A percentile compares a stretch with the other conserved stretches of the same genome.
These are phyloP conservation scores for Chrysogorgia sp. DNA, from an alignment of 92 coral and sea anemone genomes.

Conservation along the genomic window DNA sequence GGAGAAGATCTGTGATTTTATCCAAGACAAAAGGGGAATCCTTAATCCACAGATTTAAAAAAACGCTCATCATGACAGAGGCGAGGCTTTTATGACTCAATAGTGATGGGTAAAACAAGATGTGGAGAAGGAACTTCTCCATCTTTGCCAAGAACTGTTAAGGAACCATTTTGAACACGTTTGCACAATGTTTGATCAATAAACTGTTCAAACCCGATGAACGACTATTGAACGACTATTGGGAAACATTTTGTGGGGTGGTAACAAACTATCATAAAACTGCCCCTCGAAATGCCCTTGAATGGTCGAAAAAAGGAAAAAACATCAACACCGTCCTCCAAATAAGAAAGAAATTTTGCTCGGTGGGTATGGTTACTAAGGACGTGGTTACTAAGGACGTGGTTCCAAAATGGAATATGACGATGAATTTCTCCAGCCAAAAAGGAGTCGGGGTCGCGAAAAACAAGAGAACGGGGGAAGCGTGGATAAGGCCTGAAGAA, in stretches of 20 bases:
- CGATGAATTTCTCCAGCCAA: constrained; percentile 57
- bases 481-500: constrained; percentile 24
- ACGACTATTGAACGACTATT: constrained; percentile 58
- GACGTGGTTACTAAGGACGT: too few relatives aligned
- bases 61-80: constrained; percentile 51
- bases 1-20: constrained; percentile 50
- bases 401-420: constrained; percentile 45
- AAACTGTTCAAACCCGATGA: constrained; percentile 43
- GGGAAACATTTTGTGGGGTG: constrained; percentile 43
- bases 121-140: constrained; percentile 54
- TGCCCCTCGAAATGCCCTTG: constrained; percentile 44
- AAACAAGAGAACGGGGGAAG: constrained; percentile 42
- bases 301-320: constrained; percentile 44
- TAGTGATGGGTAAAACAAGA: constrained; percentile 54
- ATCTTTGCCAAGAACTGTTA: constrained; percentile 48
- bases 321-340: constrained; percentile 43
- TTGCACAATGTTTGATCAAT: constrained; percentile 35
- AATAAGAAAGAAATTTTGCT: constrained; percentile 48
- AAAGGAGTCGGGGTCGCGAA: constrained; percentile 52
- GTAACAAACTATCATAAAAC: constrained; percentile 37
- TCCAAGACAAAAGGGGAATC: constrained; percentile 52
- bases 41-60: constrained; percentile 56
- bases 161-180: constrained; percentile 52
- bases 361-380: constrained; percentile 35
- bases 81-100: constrained; percentile 54